phyloP scores from a whole-genome alignment of 2,888 invertebrate genomes.

The Mesoligia furuncula region DNA sequence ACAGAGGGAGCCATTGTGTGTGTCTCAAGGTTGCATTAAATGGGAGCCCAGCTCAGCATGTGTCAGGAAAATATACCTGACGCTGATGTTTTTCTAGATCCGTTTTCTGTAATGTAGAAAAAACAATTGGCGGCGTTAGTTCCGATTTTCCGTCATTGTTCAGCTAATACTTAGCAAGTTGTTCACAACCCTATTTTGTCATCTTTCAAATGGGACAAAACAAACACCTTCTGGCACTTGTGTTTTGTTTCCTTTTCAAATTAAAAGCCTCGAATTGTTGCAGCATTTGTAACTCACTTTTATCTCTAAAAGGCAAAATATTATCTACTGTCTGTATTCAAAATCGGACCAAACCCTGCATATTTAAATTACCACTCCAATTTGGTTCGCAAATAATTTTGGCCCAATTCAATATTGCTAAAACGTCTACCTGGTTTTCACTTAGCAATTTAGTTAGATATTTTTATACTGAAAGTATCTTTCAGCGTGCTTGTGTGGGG shows the following conservation, averaged over 20 bases:
- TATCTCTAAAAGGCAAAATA: constrained; percentile 12
- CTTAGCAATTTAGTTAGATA: constrained; percentile 42
- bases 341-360: constrained; percentile 11
- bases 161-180: neutral
- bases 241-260: neutral
- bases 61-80: too few species aligned
- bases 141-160: neutral
- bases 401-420: constrained; percentile 39
- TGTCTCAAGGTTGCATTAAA: too few species aligned
- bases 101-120: too few species aligned
- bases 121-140: neutral
- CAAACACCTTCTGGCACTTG: neutral
- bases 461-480: constrained; percentile 37
- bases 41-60: too few species aligned
- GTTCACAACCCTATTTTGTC: neutral
- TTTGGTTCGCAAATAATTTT: constrained; percentile 52
- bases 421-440: constrained; percentile 50
- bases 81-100: too few species aligned
- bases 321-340: neutral
- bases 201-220: neutral
- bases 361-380: constrained; percentile 51
- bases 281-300: too few species aligned
- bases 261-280: neutral
- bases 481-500: neutral
- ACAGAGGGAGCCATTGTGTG: too few species aligned